Base-by-base conservation (phyloP, 2,797 vertebrate species). In the Yasuhikotakia modesta region DNA sequence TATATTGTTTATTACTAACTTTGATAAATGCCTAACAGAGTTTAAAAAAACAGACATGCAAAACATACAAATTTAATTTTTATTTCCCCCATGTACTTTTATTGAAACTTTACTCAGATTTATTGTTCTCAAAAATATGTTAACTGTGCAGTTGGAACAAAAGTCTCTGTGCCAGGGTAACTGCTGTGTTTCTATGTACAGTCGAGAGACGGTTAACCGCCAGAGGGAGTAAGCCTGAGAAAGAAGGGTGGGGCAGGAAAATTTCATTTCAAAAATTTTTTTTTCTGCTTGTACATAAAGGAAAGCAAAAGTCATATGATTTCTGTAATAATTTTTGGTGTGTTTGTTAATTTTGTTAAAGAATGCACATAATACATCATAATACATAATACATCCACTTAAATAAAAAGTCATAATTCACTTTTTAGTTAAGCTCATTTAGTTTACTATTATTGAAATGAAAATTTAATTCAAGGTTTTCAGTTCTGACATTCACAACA, bases 121-220 rank as follows among this genome's bases (percentile, higher is more conserved):
- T 7, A 35, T 35, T 35, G 32, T 35, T 35, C 32, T 35, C 32
- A 35, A 35, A 1, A 35, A 35, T 35, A 35, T 35, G 7, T 35
- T 35, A 35, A 7, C 6, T 35, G 32, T 35, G 32, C 32, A 35
- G 32, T 35, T 5, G 7, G 32, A 35, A 35, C 32, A 70, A 13
- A 1, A 52, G 4, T 17, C 87, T 92, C n/a, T n/a, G n/a, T n/a
- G n/a, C n/a, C n/a, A n/a, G n/a, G n/a, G n/a, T n/a, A n/a, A n/a
- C 4, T 0, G 43, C 50, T 0, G 91, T n/a, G n/a, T n/a, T n/a
- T n/a, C 94, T 91, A 94, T 94, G 39, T 93, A 92, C 0, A 90
- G 91, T 0, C 72, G 82, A 16, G 0, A 80, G 0, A 16, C 0
- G 1, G 89, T 93, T 79, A 96, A 95, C 93, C 75, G 90, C 84